phyloP scores from a whole-genome alignment of 2,888 invertebrate species.

The Drosophila macrospina region DNA sequence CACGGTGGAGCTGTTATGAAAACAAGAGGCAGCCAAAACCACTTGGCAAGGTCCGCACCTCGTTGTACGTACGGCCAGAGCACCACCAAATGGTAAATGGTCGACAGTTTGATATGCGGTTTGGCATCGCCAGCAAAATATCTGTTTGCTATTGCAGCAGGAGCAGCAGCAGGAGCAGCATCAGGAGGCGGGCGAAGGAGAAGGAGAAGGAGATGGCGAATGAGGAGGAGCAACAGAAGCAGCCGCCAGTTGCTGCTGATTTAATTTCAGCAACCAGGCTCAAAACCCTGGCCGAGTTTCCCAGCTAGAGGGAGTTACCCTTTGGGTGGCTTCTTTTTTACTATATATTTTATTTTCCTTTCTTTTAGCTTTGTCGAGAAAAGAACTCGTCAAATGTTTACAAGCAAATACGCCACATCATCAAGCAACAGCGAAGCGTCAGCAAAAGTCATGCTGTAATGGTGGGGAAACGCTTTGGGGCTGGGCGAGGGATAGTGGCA shows the following conservation, averaged over 20 bases:
- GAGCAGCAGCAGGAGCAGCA: conserved; percentile 23
- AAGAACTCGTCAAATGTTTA: conserved; percentile 76
- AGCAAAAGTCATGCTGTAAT: conserved; percentile 35
- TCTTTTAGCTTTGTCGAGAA: conserved; percentile 3
- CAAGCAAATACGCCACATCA: conserved; percentile 81
- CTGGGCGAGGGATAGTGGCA: neutral
- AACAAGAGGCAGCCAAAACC: conserved; percentile 79
- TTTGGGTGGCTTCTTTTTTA: conserved; percentile 37
- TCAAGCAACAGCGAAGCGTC: conserved; percentile 50
- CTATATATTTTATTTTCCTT: conserved; percentile 19
- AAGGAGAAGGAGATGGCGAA: conserved; percentile 14
- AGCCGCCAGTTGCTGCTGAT: conserved; percentile 64
- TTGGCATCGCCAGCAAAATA: conserved; percentile 78
- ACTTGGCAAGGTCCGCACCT: conserved; percentile 77
- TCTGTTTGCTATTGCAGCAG: conserved; percentile 68
- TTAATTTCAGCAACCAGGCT: conserved; percentile 56
- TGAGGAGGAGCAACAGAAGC: conserved; percentile 16
- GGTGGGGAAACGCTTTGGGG: neutral
- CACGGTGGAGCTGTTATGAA: conserved; percentile 66
- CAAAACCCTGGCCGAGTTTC: conserved; percentile 65
- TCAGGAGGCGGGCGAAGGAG: conserved; percentile 11
- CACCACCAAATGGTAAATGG: conserved; percentile 68
- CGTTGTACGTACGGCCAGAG: conserved; percentile 55
- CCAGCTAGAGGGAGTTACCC: conserved; percentile 14
- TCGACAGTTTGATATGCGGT: conserved; percentile 80